Evolutionary conservation across 2,888 invertebrate genomes (phyloP).

Genomic region (Meganola albula): DNA sequence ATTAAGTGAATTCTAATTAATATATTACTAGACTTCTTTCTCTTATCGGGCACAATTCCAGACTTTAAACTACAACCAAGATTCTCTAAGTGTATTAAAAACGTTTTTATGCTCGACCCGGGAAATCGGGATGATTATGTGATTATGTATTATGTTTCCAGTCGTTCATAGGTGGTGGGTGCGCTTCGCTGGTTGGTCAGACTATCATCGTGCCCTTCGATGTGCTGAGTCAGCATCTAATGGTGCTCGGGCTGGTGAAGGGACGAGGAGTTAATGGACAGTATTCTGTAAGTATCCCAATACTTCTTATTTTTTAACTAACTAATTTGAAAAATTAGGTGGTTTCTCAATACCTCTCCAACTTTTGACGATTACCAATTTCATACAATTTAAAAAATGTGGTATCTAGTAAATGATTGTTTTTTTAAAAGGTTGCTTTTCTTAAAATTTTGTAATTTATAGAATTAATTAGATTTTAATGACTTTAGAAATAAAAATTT

Average conservation of each 20-base stretch:
- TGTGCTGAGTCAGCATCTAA: constrained; percentile 96
- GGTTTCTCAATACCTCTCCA: not conserved
- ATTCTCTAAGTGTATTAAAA: too few relatives aligned
- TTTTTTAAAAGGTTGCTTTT: too few relatives aligned
- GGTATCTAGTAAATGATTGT: not conserved
- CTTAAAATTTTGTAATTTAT: too few relatives aligned
- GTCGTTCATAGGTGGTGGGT: constrained; percentile 92
- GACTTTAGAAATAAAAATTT: too few relatives aligned
- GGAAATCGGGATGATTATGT: too few relatives aligned
- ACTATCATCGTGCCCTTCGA: constrained; percentile 98
- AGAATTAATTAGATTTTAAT: too few relatives aligned
- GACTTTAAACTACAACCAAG: too few relatives aligned
- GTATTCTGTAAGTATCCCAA: constrained; percentile 49
- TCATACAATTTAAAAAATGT: not conserved
- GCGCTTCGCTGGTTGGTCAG: constrained; percentile 95
- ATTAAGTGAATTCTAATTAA: too few relatives aligned
- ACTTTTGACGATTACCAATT: not conserved
- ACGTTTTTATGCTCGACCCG: constrained; percentile 1
- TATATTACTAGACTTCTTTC: too few relatives aligned
- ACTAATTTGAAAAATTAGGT: not conserved
- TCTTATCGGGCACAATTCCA: too few relatives aligned
- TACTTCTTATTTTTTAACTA: too few relatives aligned
- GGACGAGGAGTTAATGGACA: constrained; percentile 35
- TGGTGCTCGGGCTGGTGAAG: constrained; percentile 88
- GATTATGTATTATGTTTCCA: constrained; percentile 40